A percentile compares a stretch with the other conserved stretches of the same genome.
These are phyloP conservation scores for Rattus norvegicus DNA, from an alignment of 2,113 vertebrate species.

Conservation along the genomic window GRCr8 NC_086032.1:72327501-72328000, in stretches of 20 bases:
- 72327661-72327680: constrained; percentile 39
- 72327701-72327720: not conserved
- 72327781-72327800: accelerated
- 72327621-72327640: constrained; percentile 52
- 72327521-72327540: not conserved
- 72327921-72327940: not conserved
- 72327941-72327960: not conserved
- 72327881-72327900: not conserved
- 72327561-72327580: not conserved
- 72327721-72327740: not conserved
- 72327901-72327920: not conserved
- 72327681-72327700: not conserved
- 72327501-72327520: not conserved
- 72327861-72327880: not conserved
- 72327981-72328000: not conserved
- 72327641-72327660: constrained; percentile 15
- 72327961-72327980: accelerated
- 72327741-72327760: not conserved
- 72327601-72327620: not conserved
- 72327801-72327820: not conserved
- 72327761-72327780: not conserved
- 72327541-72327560: not conserved
- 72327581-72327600: not conserved
- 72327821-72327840: not conserved
- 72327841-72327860: not conserved